These are phyloP conservation scores for Daboia siamensis DNA, from an alignment of 2,113 vertebrate genomes.

Conservation along the genomic window DNA sequence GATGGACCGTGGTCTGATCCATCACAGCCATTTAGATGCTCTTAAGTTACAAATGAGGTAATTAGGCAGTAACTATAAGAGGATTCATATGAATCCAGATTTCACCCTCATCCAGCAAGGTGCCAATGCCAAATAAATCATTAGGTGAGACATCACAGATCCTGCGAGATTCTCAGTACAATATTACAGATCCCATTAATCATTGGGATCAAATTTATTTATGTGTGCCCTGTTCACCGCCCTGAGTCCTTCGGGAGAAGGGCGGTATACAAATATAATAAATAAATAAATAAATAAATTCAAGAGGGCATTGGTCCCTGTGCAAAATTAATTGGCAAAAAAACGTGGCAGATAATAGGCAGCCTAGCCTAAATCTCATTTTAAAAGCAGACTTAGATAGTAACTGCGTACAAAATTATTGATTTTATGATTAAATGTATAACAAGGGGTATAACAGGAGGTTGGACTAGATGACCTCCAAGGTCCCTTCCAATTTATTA, in stretches of 20 bases:
- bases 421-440: neutral
- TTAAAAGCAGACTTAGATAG: neutral
- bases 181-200: neutral
- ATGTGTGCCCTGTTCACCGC: no score
- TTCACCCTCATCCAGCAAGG: neutral
- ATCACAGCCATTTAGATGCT: neutral
- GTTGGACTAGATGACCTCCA: no score
- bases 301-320: neutral
- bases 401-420: neutral
- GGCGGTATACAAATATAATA: no score
- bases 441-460: no score
- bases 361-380: neutral
- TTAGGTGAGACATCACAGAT: neutral
- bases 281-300: no score
- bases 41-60: neutral
- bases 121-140: neutral
- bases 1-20: neutral
- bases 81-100: neutral
- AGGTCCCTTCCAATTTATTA: no score
- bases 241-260: no score
- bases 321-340: neutral
- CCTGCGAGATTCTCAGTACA: neutral
- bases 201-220: no score
- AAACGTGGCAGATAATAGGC: neutral
- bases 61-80: neutral